Evolutionary conservation across 1,140 invertebrate genomes (phyloP).

Genomic region (Zaprionus ornatus): DNA sequence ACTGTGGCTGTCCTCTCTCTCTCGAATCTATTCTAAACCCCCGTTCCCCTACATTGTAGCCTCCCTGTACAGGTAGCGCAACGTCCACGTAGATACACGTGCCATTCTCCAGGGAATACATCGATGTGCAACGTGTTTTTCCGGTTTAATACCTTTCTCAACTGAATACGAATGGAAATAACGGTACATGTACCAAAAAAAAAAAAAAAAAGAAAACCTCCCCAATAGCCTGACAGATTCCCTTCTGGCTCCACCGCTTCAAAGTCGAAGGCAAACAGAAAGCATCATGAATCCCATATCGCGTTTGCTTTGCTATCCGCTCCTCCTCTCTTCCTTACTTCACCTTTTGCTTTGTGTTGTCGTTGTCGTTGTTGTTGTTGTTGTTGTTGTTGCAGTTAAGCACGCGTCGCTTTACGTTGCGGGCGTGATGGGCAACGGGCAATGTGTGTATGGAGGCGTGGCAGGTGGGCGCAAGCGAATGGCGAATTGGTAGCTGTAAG

Average conservation of each 20-base stretch:
- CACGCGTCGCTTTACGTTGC: conserved; percentile 74
- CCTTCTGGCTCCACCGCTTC: not conserved
- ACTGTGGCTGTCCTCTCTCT: conserved; percentile 2
- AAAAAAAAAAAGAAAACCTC: conserved; percentile 13
- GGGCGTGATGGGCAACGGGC: conserved; percentile 57
- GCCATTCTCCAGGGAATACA: conserved; percentile 53
- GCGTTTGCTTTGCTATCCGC: conserved; percentile 16
- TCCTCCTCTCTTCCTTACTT: not conserved
- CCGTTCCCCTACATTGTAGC: not conserved
- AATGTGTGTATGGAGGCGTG: not conserved
- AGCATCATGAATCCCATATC: conserved; percentile 46
- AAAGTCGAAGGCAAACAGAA: conserved; percentile 40
- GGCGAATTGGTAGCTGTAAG: conserved; percentile 35
- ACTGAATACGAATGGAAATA: conserved; percentile 78
- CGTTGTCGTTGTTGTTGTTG: conserved; percentile 16
- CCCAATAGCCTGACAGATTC: not conserved
- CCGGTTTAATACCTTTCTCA: conserved; percentile 77
- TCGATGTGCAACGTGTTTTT: conserved; percentile 81
- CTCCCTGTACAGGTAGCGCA: conserved; percentile 3
- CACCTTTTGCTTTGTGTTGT: not conserved
- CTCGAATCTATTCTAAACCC: not conserved
- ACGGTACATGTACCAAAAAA: conserved; percentile 59
- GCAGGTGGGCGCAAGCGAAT: not conserved
- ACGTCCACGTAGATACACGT: conserved; percentile 68
- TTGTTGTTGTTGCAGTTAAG: conserved; percentile 60